Evolutionary conservation across 1,140 invertebrate species (phyloP).

Genomic region (Vanessa tameamea): DNA sequence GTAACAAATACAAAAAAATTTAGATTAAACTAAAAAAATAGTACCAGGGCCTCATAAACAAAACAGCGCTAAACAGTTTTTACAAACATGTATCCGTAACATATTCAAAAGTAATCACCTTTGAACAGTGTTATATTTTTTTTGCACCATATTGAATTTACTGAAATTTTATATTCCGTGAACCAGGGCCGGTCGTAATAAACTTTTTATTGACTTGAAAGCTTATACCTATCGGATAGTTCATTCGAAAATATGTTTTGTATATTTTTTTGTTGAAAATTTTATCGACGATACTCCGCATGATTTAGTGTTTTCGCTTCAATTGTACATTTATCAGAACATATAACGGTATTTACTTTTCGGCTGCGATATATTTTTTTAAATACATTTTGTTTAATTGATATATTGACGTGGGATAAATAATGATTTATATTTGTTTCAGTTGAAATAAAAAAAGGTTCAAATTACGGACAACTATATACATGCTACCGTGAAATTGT

Average conservation of each 20-base stretch:
- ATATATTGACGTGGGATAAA: neutral
- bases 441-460: too few relatives aligned
- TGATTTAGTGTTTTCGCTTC: conserved; percentile 38
- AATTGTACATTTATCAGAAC: conserved; percentile 20
- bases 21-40: too few relatives aligned
- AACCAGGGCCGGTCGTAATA: conserved; percentile 13
- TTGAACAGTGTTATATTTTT: conserved; percentile 3
- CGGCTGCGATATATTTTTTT: conserved; percentile 15
- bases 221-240: conserved; percentile 22
- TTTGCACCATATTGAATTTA: conserved; percentile 21
- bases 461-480: too few relatives aligned
- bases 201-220: conserved; percentile 28
- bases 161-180: conserved; percentile 28
- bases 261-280: conserved; percentile 7
- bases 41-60: too few relatives aligned
- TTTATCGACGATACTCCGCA: conserved; percentile 26
- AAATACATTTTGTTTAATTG: conserved; percentile 14
- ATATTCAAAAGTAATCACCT: conserved; percentile 1
- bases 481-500: too few relatives aligned
- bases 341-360: conserved; percentile 29
- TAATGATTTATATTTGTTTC: neutral
- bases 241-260: conserved; percentile 20
- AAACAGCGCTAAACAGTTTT: neutral
- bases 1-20: too few relatives aligned
- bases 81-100: neutral